Percentiles rank a stretch among this genome's conserved stretches.
phyloP scores from a whole-genome alignment of 2,888 invertebrate species.

The Drosophila ezoana region DNA sequence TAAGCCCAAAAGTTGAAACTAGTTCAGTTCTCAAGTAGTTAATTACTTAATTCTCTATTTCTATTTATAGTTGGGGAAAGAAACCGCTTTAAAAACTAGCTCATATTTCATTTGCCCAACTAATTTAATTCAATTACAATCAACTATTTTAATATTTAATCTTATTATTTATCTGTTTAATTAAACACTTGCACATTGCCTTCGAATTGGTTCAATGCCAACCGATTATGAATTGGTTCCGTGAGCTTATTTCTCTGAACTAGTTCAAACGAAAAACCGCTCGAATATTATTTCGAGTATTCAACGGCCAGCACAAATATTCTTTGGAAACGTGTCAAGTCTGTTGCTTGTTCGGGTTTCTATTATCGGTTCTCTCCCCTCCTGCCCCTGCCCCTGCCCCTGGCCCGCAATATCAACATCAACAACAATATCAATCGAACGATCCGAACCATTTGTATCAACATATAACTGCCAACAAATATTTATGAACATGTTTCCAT shows the following conservation, averaged over 20 bases:
- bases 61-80: neutral
- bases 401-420: constrained; percentile 4
- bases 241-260: neutral
- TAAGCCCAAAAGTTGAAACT: neutral
- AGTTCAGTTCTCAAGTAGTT: neutral
- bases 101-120: constrained; percentile 1
- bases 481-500: constrained; percentile 71
- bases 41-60: neutral
- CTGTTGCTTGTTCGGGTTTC: constrained; percentile 26
- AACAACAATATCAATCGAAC: constrained; percentile 25
- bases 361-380: constrained; percentile 7
- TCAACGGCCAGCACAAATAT: constrained; percentile 14
- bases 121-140: neutral
- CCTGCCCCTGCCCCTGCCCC: neutral
- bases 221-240: neutral
- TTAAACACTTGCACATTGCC: too few relatives aligned
- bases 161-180: neutral
- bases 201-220: too few relatives aligned
- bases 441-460: constrained; percentile 72
- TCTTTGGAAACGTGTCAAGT: constrained; percentile 45
- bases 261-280: constrained; percentile 9
- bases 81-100: neutral
- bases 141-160: neutral
- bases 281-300: neutral
- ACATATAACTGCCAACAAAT: constrained; percentile 66